Evolutionary conservation across 2,797 vertebrate species (phyloP), one percentile per base, ranked within the genome.

Genomic region (Taenioides sp.): DNA sequence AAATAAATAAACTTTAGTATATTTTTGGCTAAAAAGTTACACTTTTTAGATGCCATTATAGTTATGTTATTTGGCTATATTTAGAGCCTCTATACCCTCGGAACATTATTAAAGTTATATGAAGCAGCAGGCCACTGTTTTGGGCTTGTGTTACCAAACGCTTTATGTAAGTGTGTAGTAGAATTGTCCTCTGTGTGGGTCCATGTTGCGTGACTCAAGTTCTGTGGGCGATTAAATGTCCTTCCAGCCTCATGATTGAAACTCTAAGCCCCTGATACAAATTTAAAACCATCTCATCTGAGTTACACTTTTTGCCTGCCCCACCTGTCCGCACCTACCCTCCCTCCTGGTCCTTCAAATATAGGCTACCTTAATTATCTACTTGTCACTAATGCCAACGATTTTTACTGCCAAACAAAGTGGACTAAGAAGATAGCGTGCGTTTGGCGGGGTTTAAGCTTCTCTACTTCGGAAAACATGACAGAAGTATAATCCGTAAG

Each of bases 401-500:
- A 1, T 27, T 71, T 23, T 9, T 11, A 31, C 27, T 58, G 67
- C n/a, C 43, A 63, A 66, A 78, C 4, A 50, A 37, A 37, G 31
- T 34, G 43, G 60, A 28, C 20, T 66, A 12, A 83, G 76, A 69
- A 50, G 76, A 75, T 82, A 27, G 80, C 71, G 58, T 84, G 83
- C 67, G 77, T 70, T 70, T 59, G 71, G 71, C 66, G 69, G 71
- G 80, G 83, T 83, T 86, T 88, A 83, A 89, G 75, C 73, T 88
- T 64, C 71, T 78, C 80, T 78, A 82, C 84, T 82, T 83, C 58
- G 70, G 82, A 70, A 80, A 85, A 84, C 80, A 80, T 84, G 72
- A 80, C 65, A 25, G 83, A 79, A 88, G 84, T 75, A 70, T 91
- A 88, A 92, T 89, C 88, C 57, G 88, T 88, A 91, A 91, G 79